phyloP scores from a whole-genome alignment of 64 coral and sea anemone genomes.

The Stichodactyla mertensii region DNA sequence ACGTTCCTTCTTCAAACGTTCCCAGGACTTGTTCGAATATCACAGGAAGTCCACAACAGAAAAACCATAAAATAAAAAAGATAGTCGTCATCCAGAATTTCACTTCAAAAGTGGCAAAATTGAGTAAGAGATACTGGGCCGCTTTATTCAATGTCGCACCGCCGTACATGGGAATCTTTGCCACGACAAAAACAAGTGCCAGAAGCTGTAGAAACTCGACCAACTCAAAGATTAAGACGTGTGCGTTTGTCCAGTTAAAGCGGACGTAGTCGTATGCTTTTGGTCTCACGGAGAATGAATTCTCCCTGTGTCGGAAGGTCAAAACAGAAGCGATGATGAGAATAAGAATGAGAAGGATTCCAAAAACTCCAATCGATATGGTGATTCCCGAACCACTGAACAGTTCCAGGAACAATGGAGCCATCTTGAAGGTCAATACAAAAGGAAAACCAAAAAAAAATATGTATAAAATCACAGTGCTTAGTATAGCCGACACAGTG shows the following conservation, averaged over 20 bases:
- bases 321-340: constrained; percentile 56
- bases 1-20: constrained; percentile 60
- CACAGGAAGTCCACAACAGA: constrained; percentile 83
- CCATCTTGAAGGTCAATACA: constrained; percentile 65
- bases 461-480: constrained; percentile 59
- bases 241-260: constrained; percentile 92
- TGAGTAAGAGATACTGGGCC: constrained; percentile 72
- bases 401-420: constrained; percentile 26
- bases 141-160: constrained; percentile 33
- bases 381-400: constrained; percentile 43
- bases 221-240: constrained; percentile 79
- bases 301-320: constrained; percentile 42
- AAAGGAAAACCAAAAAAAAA: constrained; percentile 84
- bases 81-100: constrained; percentile 74
- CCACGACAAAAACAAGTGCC: constrained; percentile 71
- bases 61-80: constrained; percentile 85
- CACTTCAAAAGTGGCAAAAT: constrained; percentile 87
- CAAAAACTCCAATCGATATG: constrained; percentile 71
- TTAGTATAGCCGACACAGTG: constrained; percentile 43
- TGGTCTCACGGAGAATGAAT: constrained; percentile 46
- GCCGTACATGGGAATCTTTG: constrained; percentile 78
- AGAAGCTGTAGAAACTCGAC: constrained; percentile 89
- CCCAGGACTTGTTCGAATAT: constrained; percentile 91
- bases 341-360: constrained; percentile 28
- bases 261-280: constrained; percentile 84